Conservation (phyloP, 1,140 invertebrate species). For the Aphelenchoides besseyi region DNA sequence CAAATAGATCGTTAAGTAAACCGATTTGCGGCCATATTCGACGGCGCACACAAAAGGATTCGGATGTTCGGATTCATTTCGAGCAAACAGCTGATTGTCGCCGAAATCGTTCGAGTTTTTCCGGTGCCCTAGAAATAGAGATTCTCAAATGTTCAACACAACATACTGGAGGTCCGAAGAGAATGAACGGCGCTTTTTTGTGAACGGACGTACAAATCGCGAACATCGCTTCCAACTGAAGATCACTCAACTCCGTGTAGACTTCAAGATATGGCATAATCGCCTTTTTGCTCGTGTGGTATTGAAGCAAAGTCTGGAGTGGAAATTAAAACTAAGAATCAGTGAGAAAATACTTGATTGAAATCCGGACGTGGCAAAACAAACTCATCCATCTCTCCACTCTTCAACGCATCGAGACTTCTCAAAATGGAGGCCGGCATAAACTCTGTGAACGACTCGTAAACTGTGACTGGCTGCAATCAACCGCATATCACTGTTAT, state of each 20-base stretch:
- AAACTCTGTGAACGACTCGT: neutral
- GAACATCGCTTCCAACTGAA: slow-evolving; percentile 6
- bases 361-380: neutral
- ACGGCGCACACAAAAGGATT: slow-evolving; percentile 78
- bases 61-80: slow-evolving; percentile 61
- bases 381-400: neutral
- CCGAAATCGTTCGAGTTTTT: slow-evolving; percentile 20
- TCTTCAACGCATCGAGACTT: neutral
- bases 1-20: slow-evolving; percentile 7
- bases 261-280: neutral
- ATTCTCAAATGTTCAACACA: neutral
- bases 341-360: neutral
- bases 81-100: slow-evolving; percentile 21
- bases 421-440: neutral
- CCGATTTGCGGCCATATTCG: slow-evolving; percentile 74
- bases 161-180: slow-evolving; percentile 18
- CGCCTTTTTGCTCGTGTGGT: neutral
- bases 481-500: too few relatives aligned
- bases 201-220: slow-evolving; percentile 14
- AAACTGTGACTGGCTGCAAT: neutral
- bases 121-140: slow-evolving; percentile 37
- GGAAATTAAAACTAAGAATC: neutral
- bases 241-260: neutral
- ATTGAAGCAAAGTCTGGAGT: neutral
- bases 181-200: neutral